Evolutionary conservation across 2,888 invertebrate genomes (phyloP).

Genomic region (Melipona beecheii): DNA sequence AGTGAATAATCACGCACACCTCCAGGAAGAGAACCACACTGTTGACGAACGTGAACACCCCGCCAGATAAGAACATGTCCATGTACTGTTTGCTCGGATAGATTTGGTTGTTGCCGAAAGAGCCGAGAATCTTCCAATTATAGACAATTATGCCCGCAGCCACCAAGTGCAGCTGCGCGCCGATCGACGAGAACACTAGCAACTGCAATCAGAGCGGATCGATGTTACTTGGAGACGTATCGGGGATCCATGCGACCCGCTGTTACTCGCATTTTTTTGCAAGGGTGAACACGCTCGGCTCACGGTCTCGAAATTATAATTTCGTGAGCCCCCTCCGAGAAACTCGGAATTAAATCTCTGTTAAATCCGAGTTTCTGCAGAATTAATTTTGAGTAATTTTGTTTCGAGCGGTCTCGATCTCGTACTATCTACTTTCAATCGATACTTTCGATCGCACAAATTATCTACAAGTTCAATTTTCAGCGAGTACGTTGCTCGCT

Average conservation of each 20-base stretch:
- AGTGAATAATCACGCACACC: constrained; percentile 86
- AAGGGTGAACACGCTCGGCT: background rate
- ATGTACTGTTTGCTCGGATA: constrained; percentile 88
- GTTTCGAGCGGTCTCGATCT: no score
- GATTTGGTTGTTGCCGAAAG: constrained; percentile 82
- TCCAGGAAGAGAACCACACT: constrained; percentile 87
- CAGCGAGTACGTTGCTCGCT: background rate
- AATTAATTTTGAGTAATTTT: no score
- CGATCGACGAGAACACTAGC: constrained; percentile 87
- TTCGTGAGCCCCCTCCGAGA: background rate
- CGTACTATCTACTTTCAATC: no score
- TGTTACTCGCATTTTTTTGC: background rate
- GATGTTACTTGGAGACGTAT: constrained; percentile 11
- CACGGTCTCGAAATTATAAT: background rate
- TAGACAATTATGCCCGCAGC: constrained; percentile 88
- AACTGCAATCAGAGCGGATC: constrained; percentile 81
- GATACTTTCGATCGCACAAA: background rate
- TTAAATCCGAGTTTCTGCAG: no score
- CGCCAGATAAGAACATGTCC: constrained; percentile 88
- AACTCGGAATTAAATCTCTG: no score
- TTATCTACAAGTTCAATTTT: background rate
- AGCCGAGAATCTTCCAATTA: constrained; percentile 82
- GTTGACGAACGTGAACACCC: constrained; percentile 87
- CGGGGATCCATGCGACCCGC: background rate
- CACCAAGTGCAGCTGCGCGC: constrained; percentile 87